Conservation (phyloP, 2,113 vertebrate species). For the Dasyurus viverrinus region DNA sequence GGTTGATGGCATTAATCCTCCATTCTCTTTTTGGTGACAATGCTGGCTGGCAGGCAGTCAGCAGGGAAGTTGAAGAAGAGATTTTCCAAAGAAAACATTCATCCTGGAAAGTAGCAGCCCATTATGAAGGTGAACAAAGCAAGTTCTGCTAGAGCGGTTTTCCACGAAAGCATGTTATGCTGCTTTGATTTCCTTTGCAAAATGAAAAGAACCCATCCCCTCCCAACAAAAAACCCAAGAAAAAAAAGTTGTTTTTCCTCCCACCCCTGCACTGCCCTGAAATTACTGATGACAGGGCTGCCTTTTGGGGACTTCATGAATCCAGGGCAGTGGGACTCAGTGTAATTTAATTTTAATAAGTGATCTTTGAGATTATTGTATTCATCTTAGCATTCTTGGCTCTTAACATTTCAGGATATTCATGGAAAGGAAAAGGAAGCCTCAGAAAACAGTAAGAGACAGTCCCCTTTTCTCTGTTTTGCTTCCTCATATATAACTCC, state of each 20-base stretch:
- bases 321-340: neutral
- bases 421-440: neutral
- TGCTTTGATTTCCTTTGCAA: constrained; percentile 31
- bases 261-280: neutral
- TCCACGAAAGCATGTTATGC: constrained; percentile 52
- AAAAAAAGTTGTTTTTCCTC: neutral
- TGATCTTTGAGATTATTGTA: neutral
- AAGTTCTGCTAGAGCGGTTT: constrained; percentile 50
- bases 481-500: neutral
- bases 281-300: neutral
- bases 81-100: constrained; percentile 65
- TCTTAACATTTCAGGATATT: constrained; percentile 15
- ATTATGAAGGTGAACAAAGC: constrained; percentile 63
- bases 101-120: constrained; percentile 52
- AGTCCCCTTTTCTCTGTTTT: neutral
- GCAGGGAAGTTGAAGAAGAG: constrained; percentile 34
- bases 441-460: constrained; percentile 1
- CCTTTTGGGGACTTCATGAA: neutral
- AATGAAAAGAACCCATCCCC: neutral
- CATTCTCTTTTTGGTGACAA: constrained; percentile 57
- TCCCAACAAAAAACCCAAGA: neutral
- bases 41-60: constrained; percentile 49
- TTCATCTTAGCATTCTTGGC: neutral
- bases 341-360: constrained; percentile 39
- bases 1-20: constrained; percentile 52